Evolutionary conservation across 2,113 vertebrate genomes (phyloP), one percentile per base, ranked within the genome.

Genomic region (Cardinalis cardinalis): DNA sequence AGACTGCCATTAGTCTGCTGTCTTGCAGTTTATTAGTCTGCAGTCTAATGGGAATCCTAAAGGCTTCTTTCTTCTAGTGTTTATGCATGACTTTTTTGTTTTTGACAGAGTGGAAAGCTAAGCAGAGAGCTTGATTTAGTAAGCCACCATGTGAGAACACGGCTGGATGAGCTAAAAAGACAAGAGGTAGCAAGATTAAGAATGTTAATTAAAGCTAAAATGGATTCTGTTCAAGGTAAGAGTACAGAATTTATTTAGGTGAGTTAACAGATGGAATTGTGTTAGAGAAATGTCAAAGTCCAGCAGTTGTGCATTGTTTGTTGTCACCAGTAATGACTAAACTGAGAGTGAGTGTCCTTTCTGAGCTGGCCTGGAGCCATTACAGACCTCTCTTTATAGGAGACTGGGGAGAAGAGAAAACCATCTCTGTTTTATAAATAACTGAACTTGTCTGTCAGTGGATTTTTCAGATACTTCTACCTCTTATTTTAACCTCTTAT

Each of bases 61-160:
- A 93, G 81, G 46, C 77, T 73, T 14, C 21, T 90, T 66, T 61
- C 5, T 79, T 53, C 58, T 36, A 49, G 18, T 81, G 66, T 89
- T 77, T 81, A 41, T 85, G 61, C 12, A 36, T 87, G 24, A 68
- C 14, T 91, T 89, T 16, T 81, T 26, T 84, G 65, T 92, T 96
- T 56, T 95, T 89, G 70, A 92, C 94, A 99, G 99, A 98, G 98
- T 97, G 99, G 99, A 66, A 99, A 98, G 80, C 97, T 99, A 85
- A 99, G 99, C 92, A 99, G 98, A 97, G 99, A 99, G 91, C 97
- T 99, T 83, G 99, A 99, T 96, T 99, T 99, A 96, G 99, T 99
- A 83, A 99, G 99, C 94, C 99, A 99, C 81, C 98, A 99, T 25
- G 98, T 99, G 78, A 97, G 99, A 96, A 99, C 99, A 82, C 98